These are phyloP conservation scores for Acleris cristana DNA, from an alignment of 2,888 invertebrate genomes.

Conservation along the genomic window DNA sequence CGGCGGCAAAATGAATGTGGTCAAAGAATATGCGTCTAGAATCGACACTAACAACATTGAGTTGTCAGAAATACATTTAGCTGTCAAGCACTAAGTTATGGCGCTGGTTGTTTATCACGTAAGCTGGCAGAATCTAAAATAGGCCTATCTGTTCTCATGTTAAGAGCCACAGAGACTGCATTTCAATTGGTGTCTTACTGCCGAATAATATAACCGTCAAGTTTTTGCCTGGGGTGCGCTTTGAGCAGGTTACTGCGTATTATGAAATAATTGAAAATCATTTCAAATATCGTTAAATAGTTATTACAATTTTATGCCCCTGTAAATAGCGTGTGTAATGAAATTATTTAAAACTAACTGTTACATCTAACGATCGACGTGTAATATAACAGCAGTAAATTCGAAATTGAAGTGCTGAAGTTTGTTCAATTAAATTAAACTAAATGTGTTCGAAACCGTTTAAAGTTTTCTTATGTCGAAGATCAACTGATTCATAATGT, in stretches of 20 bases:
- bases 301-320: conserved; percentile 13
- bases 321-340: conserved; percentile 16
- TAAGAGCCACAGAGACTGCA: conserved; percentile 7
- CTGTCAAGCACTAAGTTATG: conserved; percentile 43
- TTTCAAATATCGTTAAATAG: conserved; percentile 12
- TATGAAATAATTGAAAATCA: conserved; percentile 18
- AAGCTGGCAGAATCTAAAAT: conserved; percentile 9
- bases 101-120: conserved; percentile 1
- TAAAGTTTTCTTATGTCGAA: too few species aligned
- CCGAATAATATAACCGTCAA: conserved; percentile 4
- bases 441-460: too few species aligned
- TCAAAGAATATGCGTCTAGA: conserved; percentile 40
- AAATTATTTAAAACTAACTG: not conserved
- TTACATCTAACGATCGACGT: too few species aligned
- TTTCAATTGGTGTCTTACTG: not conserved
- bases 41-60: conserved; percentile 42
- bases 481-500: too few species aligned
- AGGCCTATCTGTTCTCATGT: not conserved
- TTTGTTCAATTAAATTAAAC: too few species aligned
- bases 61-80: conserved; percentile 48
- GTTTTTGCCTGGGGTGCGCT: conserved; percentile 19
- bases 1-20: conserved; percentile 33
- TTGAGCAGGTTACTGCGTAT: conserved; percentile 15
- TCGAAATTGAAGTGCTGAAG: too few species aligned
- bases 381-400: too few species aligned